A percentile compares a stretch with the other conserved stretches of the same genome.
Evolutionary conservation across 2,888 invertebrate species (phyloP).

Genomic region (Herminia tarsipennalis): DNA sequence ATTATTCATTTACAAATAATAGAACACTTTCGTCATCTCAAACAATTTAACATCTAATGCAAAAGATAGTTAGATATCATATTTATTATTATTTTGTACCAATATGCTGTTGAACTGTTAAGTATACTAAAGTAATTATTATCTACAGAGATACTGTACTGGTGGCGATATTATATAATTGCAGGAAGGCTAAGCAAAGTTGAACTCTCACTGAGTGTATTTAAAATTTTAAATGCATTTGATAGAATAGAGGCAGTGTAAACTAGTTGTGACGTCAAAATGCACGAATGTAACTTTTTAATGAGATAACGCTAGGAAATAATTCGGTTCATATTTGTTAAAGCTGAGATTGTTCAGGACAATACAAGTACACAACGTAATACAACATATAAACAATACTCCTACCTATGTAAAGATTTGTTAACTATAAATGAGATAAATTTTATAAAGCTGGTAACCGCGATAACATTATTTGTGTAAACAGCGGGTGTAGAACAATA

Average conservation of each 20-base stretch:
- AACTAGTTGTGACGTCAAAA: slow-evolving; percentile 37
- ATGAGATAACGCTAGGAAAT: slow-evolving; percentile 17
- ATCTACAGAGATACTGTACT: slow-evolving; percentile 33
- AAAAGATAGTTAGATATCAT: slow-evolving; percentile 27
- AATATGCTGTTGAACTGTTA: slow-evolving; percentile 40
- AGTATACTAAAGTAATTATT: slow-evolving; percentile 25
- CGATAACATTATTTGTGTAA: slow-evolving; percentile 33
- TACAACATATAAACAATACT: slow-evolving; percentile 37
- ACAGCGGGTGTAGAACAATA: slow-evolving; percentile 24
- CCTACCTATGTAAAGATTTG: slow-evolving; percentile 23
- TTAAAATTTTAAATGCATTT: slow-evolving; percentile 38
- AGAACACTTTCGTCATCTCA: slow-evolving; percentile 30
- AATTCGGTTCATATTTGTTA: slow-evolving; percentile 26
- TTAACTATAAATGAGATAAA: slow-evolving; percentile 32
- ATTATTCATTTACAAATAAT: slow-evolving; percentile 45
- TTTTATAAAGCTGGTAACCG: slow-evolving; percentile 34
- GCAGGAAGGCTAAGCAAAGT: slow-evolving; percentile 20
- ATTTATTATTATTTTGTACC: slow-evolving; percentile 49
- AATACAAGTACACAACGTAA: slow-evolving; percentile 37
- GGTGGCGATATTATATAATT: slow-evolving; percentile 20
- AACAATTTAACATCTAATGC: slow-evolving; percentile 40
- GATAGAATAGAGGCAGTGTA: slow-evolving; percentile 28
- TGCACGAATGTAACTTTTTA: slow-evolving; percentile 21
- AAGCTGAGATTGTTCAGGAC: slow-evolving; percentile 32
- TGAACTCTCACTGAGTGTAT: no score